Percentiles rank a stretch among this genome's conserved stretches.
phyloP scores from a whole-genome alignment of 2,113 vertebrate species.

The Haliaeetus leucogaster region DNA sequence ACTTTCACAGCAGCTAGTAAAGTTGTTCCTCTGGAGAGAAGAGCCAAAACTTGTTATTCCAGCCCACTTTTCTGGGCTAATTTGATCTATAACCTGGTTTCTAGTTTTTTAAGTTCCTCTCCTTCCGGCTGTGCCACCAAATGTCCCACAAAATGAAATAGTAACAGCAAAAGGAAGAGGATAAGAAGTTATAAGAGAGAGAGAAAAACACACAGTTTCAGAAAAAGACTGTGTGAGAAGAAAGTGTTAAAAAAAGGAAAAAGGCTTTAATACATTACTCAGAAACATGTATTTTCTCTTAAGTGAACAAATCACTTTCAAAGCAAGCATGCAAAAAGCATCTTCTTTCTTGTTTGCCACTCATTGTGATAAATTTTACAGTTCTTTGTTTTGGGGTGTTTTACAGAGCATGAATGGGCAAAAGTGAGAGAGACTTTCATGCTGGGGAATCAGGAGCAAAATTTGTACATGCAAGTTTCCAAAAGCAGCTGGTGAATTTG shows the following conservation, averaged over 20 bases:
- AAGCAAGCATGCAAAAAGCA: not conserved
- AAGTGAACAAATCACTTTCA: not conserved
- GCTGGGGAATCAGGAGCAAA: not conserved
- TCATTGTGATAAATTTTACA: not conserved
- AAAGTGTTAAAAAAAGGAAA: not conserved
- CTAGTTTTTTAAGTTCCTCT: not conserved
- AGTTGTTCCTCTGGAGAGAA: not conserved
- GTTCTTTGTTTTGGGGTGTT: not conserved
- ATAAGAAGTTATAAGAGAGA: not conserved
- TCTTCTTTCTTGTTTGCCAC: not conserved
- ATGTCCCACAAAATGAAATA: not conserved
- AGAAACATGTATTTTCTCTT: fast-evolving
- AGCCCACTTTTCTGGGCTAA: not conserved
- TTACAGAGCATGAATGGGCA: not conserved
- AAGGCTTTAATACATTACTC: not conserved
- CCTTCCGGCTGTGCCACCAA: not conserved
- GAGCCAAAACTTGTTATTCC: not conserved
- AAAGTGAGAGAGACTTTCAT: not conserved
- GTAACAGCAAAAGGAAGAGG: not conserved
- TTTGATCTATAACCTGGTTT: not conserved
- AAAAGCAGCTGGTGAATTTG: not conserved
- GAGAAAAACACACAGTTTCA: not conserved
- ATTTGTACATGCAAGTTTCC: not conserved
- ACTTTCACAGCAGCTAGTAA: not conserved
- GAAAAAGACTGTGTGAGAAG: not conserved